Evolutionary conservation across 1,140 invertebrate species (phyloP).

Genomic region (Drosophila cardini): DNA sequence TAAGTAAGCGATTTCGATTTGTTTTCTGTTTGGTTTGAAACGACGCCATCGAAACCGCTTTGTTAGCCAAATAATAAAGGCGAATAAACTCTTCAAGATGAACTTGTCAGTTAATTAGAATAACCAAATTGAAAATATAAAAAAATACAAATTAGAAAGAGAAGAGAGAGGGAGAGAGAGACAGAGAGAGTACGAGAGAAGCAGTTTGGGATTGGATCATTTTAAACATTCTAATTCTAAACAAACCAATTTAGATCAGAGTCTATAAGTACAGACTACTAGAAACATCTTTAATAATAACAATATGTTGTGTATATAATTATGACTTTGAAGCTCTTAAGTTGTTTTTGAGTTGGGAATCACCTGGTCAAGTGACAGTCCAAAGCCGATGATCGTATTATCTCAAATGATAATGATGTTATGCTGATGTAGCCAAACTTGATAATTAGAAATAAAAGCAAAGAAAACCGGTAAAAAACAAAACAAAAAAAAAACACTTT

Average conservation of each 20-base stretch:
- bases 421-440: constrained; percentile 7
- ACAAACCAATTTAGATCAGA: constrained; percentile 3
- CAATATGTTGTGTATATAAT: constrained; percentile 32
- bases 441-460: constrained; percentile 67
- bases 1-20: constrained; percentile 13
- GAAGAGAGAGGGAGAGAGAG: not conserved
- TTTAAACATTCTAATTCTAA: constrained; percentile 1
- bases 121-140: constrained; percentile 13
- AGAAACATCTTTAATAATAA: not conserved
- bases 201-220: not conserved
- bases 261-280: not conserved
- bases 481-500: constrained; percentile 11
- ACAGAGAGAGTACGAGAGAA: constrained; percentile 9
- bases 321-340: constrained; percentile 31
- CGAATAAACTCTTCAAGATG: constrained; percentile 82
- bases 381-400: constrained; percentile 29
- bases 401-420: constrained; percentile 21
- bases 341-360: constrained; percentile 53
- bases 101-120: constrained; percentile 70
- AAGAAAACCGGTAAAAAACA: constrained; percentile 64
- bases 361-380: constrained; percentile 48
- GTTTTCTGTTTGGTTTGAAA: constrained; percentile 48
- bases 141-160: not conserved
- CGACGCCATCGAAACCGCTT: constrained; percentile 73
- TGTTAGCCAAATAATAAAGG: constrained; percentile 46